Conservation (phyloP, 2,888 invertebrate genomes). For the Pemphredon lugubris region DNA sequence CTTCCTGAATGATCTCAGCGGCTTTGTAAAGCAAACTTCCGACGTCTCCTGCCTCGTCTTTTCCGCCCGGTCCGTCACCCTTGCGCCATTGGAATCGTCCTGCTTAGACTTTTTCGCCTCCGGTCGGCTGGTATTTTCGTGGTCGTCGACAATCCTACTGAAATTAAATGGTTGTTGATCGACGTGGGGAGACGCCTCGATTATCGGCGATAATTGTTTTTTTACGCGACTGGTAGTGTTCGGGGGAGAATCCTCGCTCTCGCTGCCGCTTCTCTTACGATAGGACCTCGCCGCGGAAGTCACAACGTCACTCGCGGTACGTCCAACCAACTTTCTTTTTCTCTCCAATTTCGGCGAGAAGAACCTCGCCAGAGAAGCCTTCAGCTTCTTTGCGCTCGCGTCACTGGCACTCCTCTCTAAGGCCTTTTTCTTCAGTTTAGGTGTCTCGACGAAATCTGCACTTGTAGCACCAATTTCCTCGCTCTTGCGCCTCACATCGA, state of each 20-base stretch:
- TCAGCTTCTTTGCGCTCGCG: slow-evolving; percentile 73
- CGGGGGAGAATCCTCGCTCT: slow-evolving; percentile 83
- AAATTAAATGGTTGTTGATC: slow-evolving; percentile 75
- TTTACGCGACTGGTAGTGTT: slow-evolving; percentile 84
- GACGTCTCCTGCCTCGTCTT: slow-evolving; percentile 28
- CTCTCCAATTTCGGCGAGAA: slow-evolving; percentile 76
- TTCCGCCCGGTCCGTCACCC: slow-evolving; percentile 32
- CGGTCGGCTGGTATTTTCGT: slow-evolving; percentile 36
- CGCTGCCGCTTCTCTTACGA: slow-evolving; percentile 84
- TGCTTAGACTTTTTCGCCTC: slow-evolving; percentile 69
- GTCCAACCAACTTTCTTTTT: slow-evolving; percentile 67
- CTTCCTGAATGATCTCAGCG: slow-evolving; percentile 39
- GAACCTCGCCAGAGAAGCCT: slow-evolving; percentile 71
- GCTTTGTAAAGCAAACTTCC: slow-evolving; percentile 22
- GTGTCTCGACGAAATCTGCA: slow-evolving; percentile 72
- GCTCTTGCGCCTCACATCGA: slow-evolving; percentile 81
- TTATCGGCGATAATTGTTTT: slow-evolving; percentile 89
- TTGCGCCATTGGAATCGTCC: slow-evolving; percentile 47
- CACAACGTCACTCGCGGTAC: slow-evolving; percentile 84
- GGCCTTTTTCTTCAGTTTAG: slow-evolving; percentile 81
- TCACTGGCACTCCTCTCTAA: slow-evolving; percentile 82
- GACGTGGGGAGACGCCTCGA: slow-evolving; percentile 88
- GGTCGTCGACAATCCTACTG: slow-evolving; percentile 13
- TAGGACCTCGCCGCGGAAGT: slow-evolving; percentile 81
- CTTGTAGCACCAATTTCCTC: slow-evolving; percentile 82